Conservation (phyloP, 2,797 vertebrate genomes). For the Lerista edwardsae region DNA sequence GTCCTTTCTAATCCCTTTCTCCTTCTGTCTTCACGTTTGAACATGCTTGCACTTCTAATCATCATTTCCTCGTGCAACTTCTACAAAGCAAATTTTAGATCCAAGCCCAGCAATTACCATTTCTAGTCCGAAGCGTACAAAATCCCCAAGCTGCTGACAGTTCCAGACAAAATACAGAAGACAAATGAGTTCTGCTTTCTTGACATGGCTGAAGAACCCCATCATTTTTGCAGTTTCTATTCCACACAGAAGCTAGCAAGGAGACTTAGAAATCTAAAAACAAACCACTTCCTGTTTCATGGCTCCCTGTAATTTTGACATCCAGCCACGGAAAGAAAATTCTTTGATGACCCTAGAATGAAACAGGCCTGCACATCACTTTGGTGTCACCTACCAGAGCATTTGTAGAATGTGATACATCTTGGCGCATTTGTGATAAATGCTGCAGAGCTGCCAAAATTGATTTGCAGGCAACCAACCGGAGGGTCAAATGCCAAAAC, state of each 20-base stretch:
- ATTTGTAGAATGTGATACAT: neutral
- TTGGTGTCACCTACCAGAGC: neutral
- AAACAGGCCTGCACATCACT: neutral
- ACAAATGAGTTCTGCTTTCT: neutral
- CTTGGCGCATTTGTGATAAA: neutral
- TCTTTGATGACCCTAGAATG: neutral
- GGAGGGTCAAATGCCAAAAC: neutral
- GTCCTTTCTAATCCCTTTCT: neutral
- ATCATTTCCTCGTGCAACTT: neutral
- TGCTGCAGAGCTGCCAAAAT: constrained; percentile 10
- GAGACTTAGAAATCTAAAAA: neutral
- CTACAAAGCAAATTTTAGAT: neutral
- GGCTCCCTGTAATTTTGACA: neutral
- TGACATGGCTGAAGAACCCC: neutral
- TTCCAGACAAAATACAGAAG: neutral
- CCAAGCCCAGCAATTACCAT: neutral
- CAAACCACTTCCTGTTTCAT: neutral
- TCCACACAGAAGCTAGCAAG: neutral
- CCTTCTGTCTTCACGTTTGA: neutral
- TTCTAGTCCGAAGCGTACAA: neutral
- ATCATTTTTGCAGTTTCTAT: neutral
- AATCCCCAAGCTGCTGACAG: neutral
- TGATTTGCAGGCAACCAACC: constrained; percentile 13
- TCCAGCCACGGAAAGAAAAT: neutral
- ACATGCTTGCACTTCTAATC: neutral